Evolutionary conservation across 1,140 invertebrate species (phyloP), one percentile per base, ranked within the genome.

Genomic region (Heterodera schachtii): DNA sequence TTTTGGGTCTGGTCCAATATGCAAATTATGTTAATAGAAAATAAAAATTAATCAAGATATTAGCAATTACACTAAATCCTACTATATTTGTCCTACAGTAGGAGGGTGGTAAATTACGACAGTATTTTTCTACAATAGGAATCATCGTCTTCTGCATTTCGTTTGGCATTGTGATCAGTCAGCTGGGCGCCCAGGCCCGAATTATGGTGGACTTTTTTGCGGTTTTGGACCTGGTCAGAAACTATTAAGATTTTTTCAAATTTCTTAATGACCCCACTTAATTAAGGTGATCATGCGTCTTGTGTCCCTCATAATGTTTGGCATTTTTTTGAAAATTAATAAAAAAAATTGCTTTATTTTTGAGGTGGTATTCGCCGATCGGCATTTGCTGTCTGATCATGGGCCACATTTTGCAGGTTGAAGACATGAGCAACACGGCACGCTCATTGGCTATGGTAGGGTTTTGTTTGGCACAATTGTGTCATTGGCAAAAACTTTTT

Each of bases 311-410:
- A 93, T 95, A 0, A 96, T 96, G 93, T 64, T 64, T 19, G 57
- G 6, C 95, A 94, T 94, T 93, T 31, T 82, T 81, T 78, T 77
- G 9, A 81, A 89, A 91, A 90, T 88, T 71, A 52, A 52, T 52
- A 47, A 78, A 75, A 43, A 46, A 11, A 43, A 21, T 9, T 21
- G 9, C 64, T 7, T 21, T 46, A 41, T 75, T 75, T 11, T 19
- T 41, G 41, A 76, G 75, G 75, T 78, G 95, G 94, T 91, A 96
- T 81, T 97, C 95, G 46, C 96, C 96, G 0, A 90, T 97, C 31
- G 95, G 96, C 83, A 95, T 98, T 3, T 93, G 94, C 75, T 97
- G 96, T 90, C 91, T 98, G 70, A 94, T 97, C 70, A 93, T 94
- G 8, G 94, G 94, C 46, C 96, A 97, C 90, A 93, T 97, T 75